Conservation (phyloP, 2,888 invertebrate species). For the Synanthedon myopaeformis region DNA sequence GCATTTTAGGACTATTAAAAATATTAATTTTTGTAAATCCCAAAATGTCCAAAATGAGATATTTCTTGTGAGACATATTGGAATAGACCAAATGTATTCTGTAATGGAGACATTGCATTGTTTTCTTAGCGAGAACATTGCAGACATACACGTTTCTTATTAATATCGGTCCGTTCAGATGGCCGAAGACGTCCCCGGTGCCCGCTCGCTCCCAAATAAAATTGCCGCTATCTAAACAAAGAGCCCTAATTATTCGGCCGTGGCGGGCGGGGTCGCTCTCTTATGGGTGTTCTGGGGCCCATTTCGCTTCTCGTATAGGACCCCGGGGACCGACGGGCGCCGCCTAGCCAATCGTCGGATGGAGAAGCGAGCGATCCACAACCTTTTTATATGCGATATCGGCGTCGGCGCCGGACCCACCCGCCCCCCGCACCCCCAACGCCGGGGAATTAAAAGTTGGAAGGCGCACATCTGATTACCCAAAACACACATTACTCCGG, state of each 20-base stretch:
- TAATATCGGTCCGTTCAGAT: conserved; percentile 65
- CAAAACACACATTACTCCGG: conserved; percentile 55
- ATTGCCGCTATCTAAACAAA: conserved; percentile 73
- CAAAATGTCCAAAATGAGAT: too few relatives aligned
- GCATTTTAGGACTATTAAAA: too few relatives aligned
- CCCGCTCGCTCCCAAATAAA: conserved; percentile 71
- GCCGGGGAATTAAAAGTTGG: conserved; percentile 62
- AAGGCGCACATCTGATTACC: conserved; percentile 63
- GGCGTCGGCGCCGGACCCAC: conserved; percentile 50
- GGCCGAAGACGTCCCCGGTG: conserved; percentile 67
- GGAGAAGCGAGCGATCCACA: conserved; percentile 67
- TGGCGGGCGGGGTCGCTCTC: conserved; percentile 76
- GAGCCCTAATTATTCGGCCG: conserved; percentile 76
- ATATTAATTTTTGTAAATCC: too few relatives aligned
- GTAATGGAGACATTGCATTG: neutral
- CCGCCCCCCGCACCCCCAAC: conserved; percentile 28
- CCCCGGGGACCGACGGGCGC: conserved; percentile 72
- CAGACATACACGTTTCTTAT: conserved; percentile 64
- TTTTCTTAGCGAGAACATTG: conserved; percentile 7
- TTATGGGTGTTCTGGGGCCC: conserved; percentile 78
- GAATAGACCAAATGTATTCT: neutral
- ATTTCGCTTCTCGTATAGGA: conserved; percentile 75
- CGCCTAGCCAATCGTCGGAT: conserved; percentile 74
- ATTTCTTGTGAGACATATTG: too few relatives aligned
- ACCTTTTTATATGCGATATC: conserved; percentile 69